Evolutionary conservation across 2,797 vertebrate species (phyloP), one percentile per base, ranked within the genome.

Genomic region (Prionace glauca): DNA sequence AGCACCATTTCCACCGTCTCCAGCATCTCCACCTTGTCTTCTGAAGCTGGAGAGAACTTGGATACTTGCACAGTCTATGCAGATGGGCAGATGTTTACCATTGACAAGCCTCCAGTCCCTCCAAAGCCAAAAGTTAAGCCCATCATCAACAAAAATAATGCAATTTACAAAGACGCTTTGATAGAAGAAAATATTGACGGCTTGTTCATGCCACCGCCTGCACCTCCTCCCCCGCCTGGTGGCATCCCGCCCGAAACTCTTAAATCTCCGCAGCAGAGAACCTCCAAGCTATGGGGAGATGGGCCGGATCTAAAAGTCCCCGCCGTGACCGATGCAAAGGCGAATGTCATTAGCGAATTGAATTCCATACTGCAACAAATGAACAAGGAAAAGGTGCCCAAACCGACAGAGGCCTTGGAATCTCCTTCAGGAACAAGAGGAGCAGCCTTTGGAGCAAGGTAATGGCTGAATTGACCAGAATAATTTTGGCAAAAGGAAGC

Each of bases 321-420:
- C 0, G 98, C 98, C 95, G 98, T 98, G 96, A 98, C 98, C 86
- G 98, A 99, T 97, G 97, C 98, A 96, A 99, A 99, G 98, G 98
- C 98, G 96, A 99, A 98, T 56, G 98, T 99, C 65, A 99, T 99
- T 97, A 99, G 98, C 94, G 99, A 99, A 97, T 97, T 99, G 96
- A 99, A 99, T 97, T 99, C 99, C 95, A 99, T 99, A 96, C 98
- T 99, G 95, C 99, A 99, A 97, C 99, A 99, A 96, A 99, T 99
- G 98, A 99, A 99, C 97, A 98, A 98, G 96, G 98, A 99, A 96
- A 98, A 98, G 96, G 97, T 98, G 1, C 96, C 98, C 96, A 99
- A 98, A 97, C 97, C 98, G 0, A 98, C 98, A 96, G 99, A 99
- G 79, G 98, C 98, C 95, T 97, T 99, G 22, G 99, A 99, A 96